A percentile compares a stretch with the other conserved stretches of the same genome.
These are phyloP conservation scores for Xanthostigma xanthostigma DNA, from an alignment of 2,888 invertebrate genomes.

Conservation along the genomic window DNA sequence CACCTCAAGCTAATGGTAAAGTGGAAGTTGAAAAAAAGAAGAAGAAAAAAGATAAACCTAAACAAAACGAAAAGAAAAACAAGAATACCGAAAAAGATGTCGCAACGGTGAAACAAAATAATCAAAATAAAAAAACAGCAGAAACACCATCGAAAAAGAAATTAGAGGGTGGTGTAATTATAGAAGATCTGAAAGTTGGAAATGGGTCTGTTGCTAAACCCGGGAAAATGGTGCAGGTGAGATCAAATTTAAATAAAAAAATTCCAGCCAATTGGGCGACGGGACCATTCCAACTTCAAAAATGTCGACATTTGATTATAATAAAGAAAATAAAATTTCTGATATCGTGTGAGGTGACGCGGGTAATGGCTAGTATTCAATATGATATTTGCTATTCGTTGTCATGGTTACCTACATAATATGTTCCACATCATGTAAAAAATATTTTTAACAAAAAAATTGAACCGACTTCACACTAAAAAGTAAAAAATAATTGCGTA, in stretches of 20 bases:
- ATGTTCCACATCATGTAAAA: too few species aligned
- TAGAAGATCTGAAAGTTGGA: slow-evolving; percentile 72
- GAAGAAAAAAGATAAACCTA: background rate
- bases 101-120: slow-evolving; percentile 12
- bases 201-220: slow-evolving; percentile 59
- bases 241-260: background rate
- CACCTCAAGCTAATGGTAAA: background rate
- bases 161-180: slow-evolving; percentile 60
- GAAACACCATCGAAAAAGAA: slow-evolving; percentile 31
- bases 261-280: too few species aligned
- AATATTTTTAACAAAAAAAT: too few species aligned
- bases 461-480: too few species aligned
- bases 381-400: too few species aligned
- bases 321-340: too few species aligned
- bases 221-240: slow-evolving; percentile 53
- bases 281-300: too few species aligned
- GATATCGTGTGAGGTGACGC: too few species aligned
- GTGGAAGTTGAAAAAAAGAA: background rate
- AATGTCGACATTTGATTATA: too few species aligned
- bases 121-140: slow-evolving; percentile 13
- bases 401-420: too few species aligned
- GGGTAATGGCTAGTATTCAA: too few species aligned
- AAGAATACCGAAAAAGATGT: slow-evolving; percentile 2
- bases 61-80: slow-evolving; percentile 10
- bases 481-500: too few species aligned